phyloP scores from a whole-genome alignment of 2,113 vertebrate species.

The Gopherus evgoodei region DNA sequence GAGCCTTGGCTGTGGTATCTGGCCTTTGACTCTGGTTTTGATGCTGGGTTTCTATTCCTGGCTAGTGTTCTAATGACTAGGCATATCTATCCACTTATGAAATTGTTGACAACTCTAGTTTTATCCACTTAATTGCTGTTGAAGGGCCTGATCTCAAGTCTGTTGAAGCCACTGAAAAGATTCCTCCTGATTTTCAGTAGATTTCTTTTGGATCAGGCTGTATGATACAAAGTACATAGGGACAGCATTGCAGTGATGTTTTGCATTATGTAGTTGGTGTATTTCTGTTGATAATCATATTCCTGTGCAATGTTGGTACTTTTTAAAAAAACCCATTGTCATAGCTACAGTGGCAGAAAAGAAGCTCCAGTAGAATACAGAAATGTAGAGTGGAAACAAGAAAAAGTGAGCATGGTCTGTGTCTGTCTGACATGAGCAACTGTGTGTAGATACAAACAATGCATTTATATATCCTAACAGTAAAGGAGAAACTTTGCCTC shows the following conservation, averaged over 20 bases:
- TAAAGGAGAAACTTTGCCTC: too few species aligned
- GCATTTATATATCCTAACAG: not conserved
- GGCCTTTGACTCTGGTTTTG: not conserved
- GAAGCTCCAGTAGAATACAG: not conserved
- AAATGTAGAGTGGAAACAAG: not conserved
- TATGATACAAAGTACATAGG: not conserved
- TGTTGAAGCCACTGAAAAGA: not conserved
- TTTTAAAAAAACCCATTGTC: not conserved
- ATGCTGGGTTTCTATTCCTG: not conserved
- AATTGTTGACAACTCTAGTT: not conserved
- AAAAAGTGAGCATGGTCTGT: not conserved
- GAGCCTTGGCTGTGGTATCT: not conserved
- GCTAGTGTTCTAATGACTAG: not conserved
- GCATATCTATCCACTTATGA: not conserved
- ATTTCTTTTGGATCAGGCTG: not conserved
- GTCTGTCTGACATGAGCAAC: not conserved
- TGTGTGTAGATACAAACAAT: not conserved
- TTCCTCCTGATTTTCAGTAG: not conserved
- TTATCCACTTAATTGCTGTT: not conserved
- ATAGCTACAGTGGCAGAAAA: not conserved
- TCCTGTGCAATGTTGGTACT: not conserved
- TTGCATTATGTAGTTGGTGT: not conserved
- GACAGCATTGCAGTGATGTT: not conserved
- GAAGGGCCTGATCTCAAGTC: not conserved
- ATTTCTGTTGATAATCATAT: not conserved